Evolutionary conservation across 2,797 vertebrate genomes (phyloP), one percentile per base, ranked within the genome.

Genomic region (Acanthornis magna): DNA sequence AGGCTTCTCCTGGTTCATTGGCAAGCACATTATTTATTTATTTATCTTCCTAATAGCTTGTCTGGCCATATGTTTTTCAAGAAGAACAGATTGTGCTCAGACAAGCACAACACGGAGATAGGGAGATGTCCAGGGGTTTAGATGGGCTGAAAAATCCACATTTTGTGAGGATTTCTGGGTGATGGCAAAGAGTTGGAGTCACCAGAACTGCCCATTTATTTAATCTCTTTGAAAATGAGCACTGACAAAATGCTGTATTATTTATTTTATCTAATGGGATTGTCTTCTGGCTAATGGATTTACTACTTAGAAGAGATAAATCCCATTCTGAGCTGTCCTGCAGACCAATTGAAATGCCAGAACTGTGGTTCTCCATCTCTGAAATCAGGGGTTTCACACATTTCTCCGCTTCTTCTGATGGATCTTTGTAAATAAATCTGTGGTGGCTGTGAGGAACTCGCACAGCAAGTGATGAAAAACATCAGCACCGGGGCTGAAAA

Each of bases 81-180:
- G 74, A 45, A 58, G 34, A 89, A 58, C 75, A 91, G 84, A 21
- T 65, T 95, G 65, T 21, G 32, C 1, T 2, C 40, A 42, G 84
- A 40, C 40, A 60, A 74, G 65, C 45, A 21, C 36, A 13, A 50
- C 53, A 32, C 0, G 0, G 63, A 81, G 47, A 77, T 0, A 0
- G 18, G n/a, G 67, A 70, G 29, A 13, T 36, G 29, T 34, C 68
- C 8, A 13, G 36, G 15, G 20, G 6, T 58, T 92, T 70, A 4
- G 38, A 11, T 4, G 9, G 26, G 40, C 53, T 36, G 72, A 73
- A 76, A 87, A 95, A 77, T 80, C 32, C 50, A 21, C 1, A 0
- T 71, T 74, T 48, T 76, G 50, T 53, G 57, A 72, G 38, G 77
- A 15, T 74, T 85, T 87, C 32, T 85, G 57, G 25, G 15, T 57